phyloP scores from a whole-genome alignment of 2,113 vertebrate genomes.

The Petromus typicus region DNA sequence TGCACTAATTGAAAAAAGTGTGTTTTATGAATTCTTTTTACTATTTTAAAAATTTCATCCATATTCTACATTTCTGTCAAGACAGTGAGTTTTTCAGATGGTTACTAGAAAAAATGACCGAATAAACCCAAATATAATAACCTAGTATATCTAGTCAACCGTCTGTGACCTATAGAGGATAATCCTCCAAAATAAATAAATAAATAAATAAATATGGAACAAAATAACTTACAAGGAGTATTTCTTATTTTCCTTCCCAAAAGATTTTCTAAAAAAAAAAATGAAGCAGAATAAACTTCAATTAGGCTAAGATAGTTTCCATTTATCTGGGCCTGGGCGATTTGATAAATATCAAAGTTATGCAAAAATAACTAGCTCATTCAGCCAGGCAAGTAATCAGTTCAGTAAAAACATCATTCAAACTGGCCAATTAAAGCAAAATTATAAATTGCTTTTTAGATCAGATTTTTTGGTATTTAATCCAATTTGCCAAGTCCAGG shows the following conservation, averaged over 20 bases:
- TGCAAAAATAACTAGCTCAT: constrained; percentile 39
- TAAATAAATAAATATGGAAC: neutral
- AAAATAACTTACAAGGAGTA: constrained; percentile 19
- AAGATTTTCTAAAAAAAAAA: neutral
- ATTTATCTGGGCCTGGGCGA: constrained; percentile 12
- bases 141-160: constrained; percentile 25
- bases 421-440: constrained; percentile 24
- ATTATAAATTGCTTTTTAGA: neutral
- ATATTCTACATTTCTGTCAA: neutral
- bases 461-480: neutral
- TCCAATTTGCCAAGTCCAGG: neutral
- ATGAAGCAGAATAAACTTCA: neutral
- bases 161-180: neutral
- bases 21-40: neutral
- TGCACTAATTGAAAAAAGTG: neutral
- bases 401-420: constrained; percentile 31
- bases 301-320: constrained; percentile 24
- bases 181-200: neutral
- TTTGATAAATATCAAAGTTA: constrained; percentile 29
- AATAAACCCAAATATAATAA: constrained; percentile 44
- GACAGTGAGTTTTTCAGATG: constrained; percentile 29
- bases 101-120: constrained; percentile 35
- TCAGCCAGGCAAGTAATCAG: neutral
- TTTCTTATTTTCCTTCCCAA: constrained; percentile 15
- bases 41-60: constrained; percentile 15